Percentiles rank a stretch among this genome's conserved stretches.
Evolutionary conservation across 2,113 vertebrate species (phyloP).

Genomic region (Tautogolabrus adspersus): DNA sequence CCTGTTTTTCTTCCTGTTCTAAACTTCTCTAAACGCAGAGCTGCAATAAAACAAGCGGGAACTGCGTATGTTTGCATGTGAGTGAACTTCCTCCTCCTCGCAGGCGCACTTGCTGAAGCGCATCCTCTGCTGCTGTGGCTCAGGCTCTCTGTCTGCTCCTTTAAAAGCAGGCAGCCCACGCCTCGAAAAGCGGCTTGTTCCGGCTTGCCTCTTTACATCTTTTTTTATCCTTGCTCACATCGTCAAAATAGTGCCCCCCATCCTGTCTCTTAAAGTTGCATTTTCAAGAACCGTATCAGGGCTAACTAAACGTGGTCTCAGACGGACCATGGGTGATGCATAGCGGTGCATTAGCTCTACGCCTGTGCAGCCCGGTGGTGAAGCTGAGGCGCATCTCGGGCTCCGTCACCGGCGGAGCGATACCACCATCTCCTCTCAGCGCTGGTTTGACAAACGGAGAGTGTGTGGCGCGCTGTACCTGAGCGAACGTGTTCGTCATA

Average conservation of each 20-base stretch:
- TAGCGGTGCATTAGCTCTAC: conserved; percentile 14
- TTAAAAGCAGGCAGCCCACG: conserved; percentile 85
- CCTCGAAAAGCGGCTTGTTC: conserved; percentile 89
- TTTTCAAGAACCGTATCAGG: neutral
- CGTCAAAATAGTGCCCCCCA: conserved; percentile 79
- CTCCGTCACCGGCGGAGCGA: conserved; percentile 79
- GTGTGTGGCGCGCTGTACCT: conserved; percentile 71
- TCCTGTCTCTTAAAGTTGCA: neutral
- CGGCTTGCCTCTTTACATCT: conserved; percentile 84
- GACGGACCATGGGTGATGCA: conserved; percentile 9
- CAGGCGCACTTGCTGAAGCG: conserved; percentile 48
- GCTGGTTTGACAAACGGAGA: conserved; percentile 61
- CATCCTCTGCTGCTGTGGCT: conserved; percentile 27
- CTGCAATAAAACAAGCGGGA: conserved; percentile 14
- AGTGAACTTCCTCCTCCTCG: conserved; percentile 61
- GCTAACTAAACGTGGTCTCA: neutral
- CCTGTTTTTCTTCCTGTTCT: neutral
- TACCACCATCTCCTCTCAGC: conserved; percentile 59
- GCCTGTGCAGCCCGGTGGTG: conserved; percentile 24
- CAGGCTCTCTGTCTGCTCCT: conserved; percentile 73
- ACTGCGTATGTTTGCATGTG: neutral
- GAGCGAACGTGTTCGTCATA: conserved; percentile 68
- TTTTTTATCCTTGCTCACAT: conserved; percentile 81
- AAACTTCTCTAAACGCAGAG: conserved; percentile 24
- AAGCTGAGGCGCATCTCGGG: conserved; percentile 51